Evolutionary conservation across 2,797 vertebrate genomes (phyloP), one percentile per base, ranked within the genome.

Genomic region (Aselliscus stoliczkanus): DNA sequence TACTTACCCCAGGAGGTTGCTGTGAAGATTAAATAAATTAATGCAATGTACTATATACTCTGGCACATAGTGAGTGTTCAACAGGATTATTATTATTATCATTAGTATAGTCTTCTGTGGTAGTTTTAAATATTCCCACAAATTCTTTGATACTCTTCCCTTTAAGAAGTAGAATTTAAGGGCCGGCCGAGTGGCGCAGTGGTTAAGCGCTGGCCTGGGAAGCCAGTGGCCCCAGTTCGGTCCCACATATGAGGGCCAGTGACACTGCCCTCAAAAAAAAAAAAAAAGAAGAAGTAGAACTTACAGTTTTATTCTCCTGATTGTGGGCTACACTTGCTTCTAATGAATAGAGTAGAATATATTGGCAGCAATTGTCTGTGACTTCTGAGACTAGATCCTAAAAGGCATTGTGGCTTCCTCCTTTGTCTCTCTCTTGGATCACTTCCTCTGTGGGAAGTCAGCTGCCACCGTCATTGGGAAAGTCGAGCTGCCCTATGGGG

Each of bases 11-110:
- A 69, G 80, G 70, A 21, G 44, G 39, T 73, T 31, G 44, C 76
- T 65, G 52, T 76, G 62, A 88, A 83, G 64, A 83, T 39, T 65
- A 95, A 86, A 86, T 94, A 93, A 87, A 67, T 89, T 5, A 67
- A 47, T 69, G 25, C 20, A 58, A 76, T 56, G 29, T 70, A 82
- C 18, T 47, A 14, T 11, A 82, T n/a, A 21, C 31, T 18, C 14
- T 54, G 52, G 73, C 31, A 85, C 44, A 42, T 3, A 70, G 82
- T 34, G 4, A 90, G 23, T 77, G 21, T 76, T 79, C 88, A 65
- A 27, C 3, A 60, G 62, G n/a, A 47, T 93, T 60, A 39, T 67
- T 79, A 31, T 84, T 85, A 34, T 79, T 88, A 83, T 85, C 50
- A 34, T 37, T 72, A 64, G 44, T 60, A 77, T 25, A 81, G 70